These are phyloP conservation scores for Dicrostonyx torquatus DNA, from an alignment of 2,797 vertebrate species.

Conservation along the genomic window DNA sequence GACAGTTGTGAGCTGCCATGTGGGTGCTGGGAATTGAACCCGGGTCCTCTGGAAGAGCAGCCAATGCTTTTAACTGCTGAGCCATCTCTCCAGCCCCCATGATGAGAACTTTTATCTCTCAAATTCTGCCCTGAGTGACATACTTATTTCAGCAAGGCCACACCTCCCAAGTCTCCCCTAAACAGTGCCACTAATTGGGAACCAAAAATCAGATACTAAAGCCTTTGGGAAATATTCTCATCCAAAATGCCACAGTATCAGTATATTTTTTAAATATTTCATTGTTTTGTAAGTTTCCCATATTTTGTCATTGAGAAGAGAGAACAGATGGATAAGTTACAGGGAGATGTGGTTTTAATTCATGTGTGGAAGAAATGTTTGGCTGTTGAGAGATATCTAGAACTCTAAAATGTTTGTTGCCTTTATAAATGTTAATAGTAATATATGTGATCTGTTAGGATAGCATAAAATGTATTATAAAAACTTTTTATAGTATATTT, in stretches of 20 bases:
- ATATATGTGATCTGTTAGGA: neutral
- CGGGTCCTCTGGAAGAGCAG: no score
- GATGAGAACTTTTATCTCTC: neutral
- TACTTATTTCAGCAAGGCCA: neutral
- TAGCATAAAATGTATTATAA: neutral
- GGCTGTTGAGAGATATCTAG: neutral
- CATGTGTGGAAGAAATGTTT: constrained; percentile 28
- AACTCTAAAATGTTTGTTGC: neutral
- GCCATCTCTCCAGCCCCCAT: no score
- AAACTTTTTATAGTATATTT: neutral
- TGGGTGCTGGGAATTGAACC: no score
- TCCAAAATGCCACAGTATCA: neutral
- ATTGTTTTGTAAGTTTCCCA: constrained; percentile 6
- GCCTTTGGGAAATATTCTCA: neutral
- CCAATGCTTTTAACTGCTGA: no score
- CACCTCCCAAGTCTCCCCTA: no score
- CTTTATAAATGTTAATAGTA: constrained; percentile 15
- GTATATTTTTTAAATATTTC: constrained; percentile 20
- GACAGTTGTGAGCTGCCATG: no score
- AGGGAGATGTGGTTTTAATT: constrained; percentile 10
- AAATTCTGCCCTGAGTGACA: no score
- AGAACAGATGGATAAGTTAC: neutral
- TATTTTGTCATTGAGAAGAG: neutral
- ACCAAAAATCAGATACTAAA: neutral
- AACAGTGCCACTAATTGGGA: neutral